phyloP scores from a whole-genome alignment of 2,888 invertebrate species.

The Xylota sylvarum region DNA sequence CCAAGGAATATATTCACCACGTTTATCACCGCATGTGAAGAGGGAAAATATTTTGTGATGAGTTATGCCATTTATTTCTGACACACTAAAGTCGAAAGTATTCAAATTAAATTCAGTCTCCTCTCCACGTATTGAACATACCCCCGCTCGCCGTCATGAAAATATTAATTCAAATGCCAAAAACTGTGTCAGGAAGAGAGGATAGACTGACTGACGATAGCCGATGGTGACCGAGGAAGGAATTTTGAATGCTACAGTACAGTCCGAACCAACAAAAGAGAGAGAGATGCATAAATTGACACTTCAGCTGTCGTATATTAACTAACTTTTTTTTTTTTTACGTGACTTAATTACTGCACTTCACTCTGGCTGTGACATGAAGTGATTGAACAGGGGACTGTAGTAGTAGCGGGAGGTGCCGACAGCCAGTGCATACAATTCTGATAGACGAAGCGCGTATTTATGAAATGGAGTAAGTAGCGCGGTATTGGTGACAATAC shows the following conservation, averaged over 20 bases:
- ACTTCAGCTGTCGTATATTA: constrained; percentile 63
- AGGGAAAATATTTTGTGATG: constrained; percentile 11
- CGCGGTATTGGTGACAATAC: constrained; percentile 52
- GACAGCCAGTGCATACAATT: constrained; percentile 52
- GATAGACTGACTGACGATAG: constrained; percentile 28
- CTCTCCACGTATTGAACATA: constrained; percentile 37
- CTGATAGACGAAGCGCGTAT: constrained; percentile 33
- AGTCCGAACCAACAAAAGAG: constrained; percentile 21
- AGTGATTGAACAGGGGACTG: constrained; percentile 30
- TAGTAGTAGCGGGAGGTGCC: constrained; percentile 48
- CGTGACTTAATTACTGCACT: constrained; percentile 57
- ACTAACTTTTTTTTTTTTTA: constrained; percentile 31
- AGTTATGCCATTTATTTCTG: constrained; percentile 29
- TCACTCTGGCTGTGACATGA: background rate
- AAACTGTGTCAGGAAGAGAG: constrained; percentile 26
- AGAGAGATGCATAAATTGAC: constrained; percentile 52
- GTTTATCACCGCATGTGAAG: constrained; percentile 5
- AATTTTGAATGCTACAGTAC: constrained; percentile 27
- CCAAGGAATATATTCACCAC: constrained; percentile 21
- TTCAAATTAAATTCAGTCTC: constrained; percentile 51
- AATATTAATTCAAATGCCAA: constrained; percentile 39
- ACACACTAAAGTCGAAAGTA: constrained; percentile 54
- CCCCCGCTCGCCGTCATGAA: background rate
- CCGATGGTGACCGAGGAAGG: constrained; percentile 39
- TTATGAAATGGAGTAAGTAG: constrained; percentile 45